Conservation (phyloP, 1,140 invertebrate species). For the Globodera rostochiensis region DNA sequence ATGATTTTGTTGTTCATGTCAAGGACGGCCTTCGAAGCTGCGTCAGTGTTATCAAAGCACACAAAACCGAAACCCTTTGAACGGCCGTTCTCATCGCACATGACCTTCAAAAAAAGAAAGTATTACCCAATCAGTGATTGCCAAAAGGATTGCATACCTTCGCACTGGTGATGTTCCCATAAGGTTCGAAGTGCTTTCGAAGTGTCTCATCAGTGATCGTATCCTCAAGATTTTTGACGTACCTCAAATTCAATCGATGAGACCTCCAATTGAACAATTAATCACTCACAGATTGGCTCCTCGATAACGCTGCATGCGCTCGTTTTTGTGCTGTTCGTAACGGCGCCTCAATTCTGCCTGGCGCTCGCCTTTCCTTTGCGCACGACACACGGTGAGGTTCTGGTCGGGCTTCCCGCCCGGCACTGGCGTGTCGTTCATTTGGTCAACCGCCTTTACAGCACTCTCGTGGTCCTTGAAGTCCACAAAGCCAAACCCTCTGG, state of each 20-base stretch:
- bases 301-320: slow-evolving; percentile 81
- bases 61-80: slow-evolving; percentile 98
- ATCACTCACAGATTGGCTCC: slow-evolving; percentile 87
- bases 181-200: slow-evolving; percentile 87
- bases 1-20: slow-evolving; percentile 88
- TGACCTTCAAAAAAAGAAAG: slow-evolving; percentile 72
- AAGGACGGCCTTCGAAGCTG: slow-evolving; percentile 97
- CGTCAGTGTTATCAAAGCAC: slow-evolving; percentile 96
- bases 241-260: not conserved
- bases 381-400: slow-evolving; percentile 78
- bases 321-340: slow-evolving; percentile 91
- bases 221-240: slow-evolving; percentile 95
- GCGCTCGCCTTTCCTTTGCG: slow-evolving; percentile 96
- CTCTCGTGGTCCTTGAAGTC: slow-evolving; percentile 94
- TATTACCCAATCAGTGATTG: not conserved
- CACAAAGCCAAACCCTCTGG: slow-evolving; percentile 98
- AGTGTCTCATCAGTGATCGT: slow-evolving; percentile 92
- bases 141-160: slow-evolving; percentile 72
- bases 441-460: slow-evolving; percentile 75
- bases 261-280: slow-evolving; percentile 20
- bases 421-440: slow-evolving; percentile 49
- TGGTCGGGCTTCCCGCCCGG: slow-evolving; percentile 40
- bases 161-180: slow-evolving; percentile 94
- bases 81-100: slow-evolving; percentile 81
- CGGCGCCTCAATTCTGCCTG: slow-evolving; percentile 93